Evolutionary conservation across 2,797 vertebrate species (phyloP), one percentile per base, ranked within the genome.

Genomic region (Liasis olivaceus): DNA sequence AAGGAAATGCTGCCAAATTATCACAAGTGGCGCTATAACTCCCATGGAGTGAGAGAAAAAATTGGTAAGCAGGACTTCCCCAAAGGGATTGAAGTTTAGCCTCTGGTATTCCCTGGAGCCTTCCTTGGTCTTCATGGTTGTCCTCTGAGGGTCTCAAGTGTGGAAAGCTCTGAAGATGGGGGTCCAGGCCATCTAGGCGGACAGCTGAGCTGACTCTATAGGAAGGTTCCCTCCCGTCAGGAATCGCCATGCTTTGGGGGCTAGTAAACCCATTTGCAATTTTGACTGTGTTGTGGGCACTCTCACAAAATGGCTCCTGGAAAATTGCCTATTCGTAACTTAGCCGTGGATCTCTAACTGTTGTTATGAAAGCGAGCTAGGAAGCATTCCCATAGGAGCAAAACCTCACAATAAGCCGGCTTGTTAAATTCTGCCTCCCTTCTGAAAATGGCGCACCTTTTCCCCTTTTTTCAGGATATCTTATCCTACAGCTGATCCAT

Each of bases 1-100:
- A 99, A 99, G 96, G 99, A 99, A 96, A 99, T 99, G 99, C 98
- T 99, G 94, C 99, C 99, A 51, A 99, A 99, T 0, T 99, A 99
- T 94, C 99, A 99, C 95, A 99, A 99, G 95, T 99, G 99, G 99
- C 99, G 99, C 88, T 99, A 99, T 88, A 99, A 98, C 96, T 98
- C 98, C 66, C 98, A 99, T 0, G 99, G 99, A 17, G 98, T 99
- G 94, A 97, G 99, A 93, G 99, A 99, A 92, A 98, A 98, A 94
- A 99, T 99, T 0, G 99, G 99, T 99, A 95, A 98, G 97, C 28
- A 4, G 3, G 11, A 6, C 4, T 0, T 8, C 0, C 5, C 7
- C 12, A 31, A 14, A 3, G 7, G 87, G 58, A 42, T 9, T 6
- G 58, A 69, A n/a, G 9, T 17, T 87, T 5, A 81, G 9, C 72